Evolutionary conservation across 2,113 vertebrate species (phyloP).

Genomic region (Ctenomys sociabilis): DNA sequence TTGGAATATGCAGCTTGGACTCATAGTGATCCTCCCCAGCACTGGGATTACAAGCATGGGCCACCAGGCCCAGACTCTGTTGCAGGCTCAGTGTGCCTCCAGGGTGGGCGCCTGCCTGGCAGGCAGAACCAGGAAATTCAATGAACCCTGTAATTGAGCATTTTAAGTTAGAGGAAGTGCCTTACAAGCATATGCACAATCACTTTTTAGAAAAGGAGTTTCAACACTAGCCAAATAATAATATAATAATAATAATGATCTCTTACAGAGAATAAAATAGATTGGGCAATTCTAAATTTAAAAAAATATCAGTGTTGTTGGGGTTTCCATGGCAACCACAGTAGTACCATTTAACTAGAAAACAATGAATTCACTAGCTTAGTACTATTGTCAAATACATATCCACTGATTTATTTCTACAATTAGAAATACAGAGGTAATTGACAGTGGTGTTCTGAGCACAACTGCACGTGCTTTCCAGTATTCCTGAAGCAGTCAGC

Average conservation of each 20-base stretch:
- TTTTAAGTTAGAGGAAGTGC: slow-evolving; percentile 19
- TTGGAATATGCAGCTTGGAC: too few relatives aligned
- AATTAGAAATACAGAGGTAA: slow-evolving; percentile 70
- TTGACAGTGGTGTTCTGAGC: slow-evolving; percentile 61
- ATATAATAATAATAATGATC: too few relatives aligned
- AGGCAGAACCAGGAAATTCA: too few relatives aligned
- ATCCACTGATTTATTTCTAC: slow-evolving; percentile 71
- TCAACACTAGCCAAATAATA: slow-evolving; percentile 60
- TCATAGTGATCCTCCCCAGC: too few relatives aligned
- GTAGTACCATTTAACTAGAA: slow-evolving; percentile 82
- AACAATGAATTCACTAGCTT: slow-evolving; percentile 81
- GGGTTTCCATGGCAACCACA: slow-evolving; percentile 83
- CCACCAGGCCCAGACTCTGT: too few relatives aligned
- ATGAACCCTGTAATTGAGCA: not conserved
- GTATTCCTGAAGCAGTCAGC: not conserved
- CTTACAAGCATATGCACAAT: slow-evolving; percentile 24
- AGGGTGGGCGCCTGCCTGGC: too few relatives aligned
- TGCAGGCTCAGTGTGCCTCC: too few relatives aligned
- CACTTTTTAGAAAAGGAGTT: slow-evolving; percentile 29
- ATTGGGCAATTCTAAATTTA: slow-evolving; percentile 62
- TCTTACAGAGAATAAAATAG: slow-evolving; percentile 62
- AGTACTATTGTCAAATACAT: slow-evolving; percentile 77
- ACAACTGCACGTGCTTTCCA: not conserved
- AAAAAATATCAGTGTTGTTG: too few relatives aligned
- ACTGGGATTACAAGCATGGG: too few relatives aligned